phyloP scores from a whole-genome alignment of 2,113 vertebrate species.

The Mirza zaza region DNA sequence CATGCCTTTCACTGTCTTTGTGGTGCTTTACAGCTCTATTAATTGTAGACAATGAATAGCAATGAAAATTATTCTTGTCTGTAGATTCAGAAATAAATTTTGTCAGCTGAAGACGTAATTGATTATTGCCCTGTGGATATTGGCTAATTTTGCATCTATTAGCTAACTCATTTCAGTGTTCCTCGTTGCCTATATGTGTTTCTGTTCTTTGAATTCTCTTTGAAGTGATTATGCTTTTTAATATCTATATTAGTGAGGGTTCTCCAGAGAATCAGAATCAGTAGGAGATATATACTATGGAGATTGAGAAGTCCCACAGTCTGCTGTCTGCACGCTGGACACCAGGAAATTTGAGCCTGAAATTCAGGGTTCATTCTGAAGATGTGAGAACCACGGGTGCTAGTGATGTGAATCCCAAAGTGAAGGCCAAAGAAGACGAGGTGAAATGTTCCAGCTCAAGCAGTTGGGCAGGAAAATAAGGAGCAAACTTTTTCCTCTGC shows the following conservation, averaged over 20 bases:
- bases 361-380: neutral
- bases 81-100: neutral
- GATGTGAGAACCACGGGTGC: neutral
- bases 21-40: neutral
- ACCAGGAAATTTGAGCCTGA: neutral
- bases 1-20: neutral
- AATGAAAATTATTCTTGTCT: neutral
- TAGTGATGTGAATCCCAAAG: neutral
- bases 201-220: neutral
- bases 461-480: neutral
- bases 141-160: neutral
- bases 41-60: neutral
- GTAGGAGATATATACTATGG: neutral
- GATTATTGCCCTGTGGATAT: neutral
- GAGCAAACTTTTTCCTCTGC: neutral
- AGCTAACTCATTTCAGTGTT: neutral
- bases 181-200: neutral
- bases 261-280: neutral
- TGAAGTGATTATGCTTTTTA: neutral
- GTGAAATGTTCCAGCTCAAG: neutral
- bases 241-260: neutral
- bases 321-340: neutral
- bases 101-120: constrained; percentile 13
- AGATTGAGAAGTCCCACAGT: neutral
- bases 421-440: neutral